A percentile compares a stretch with the other conserved stretches of the same genome.
Evolutionary conservation across 2,888 invertebrate species (phyloP).

Genomic region (Perithous albicinctus): DNA sequence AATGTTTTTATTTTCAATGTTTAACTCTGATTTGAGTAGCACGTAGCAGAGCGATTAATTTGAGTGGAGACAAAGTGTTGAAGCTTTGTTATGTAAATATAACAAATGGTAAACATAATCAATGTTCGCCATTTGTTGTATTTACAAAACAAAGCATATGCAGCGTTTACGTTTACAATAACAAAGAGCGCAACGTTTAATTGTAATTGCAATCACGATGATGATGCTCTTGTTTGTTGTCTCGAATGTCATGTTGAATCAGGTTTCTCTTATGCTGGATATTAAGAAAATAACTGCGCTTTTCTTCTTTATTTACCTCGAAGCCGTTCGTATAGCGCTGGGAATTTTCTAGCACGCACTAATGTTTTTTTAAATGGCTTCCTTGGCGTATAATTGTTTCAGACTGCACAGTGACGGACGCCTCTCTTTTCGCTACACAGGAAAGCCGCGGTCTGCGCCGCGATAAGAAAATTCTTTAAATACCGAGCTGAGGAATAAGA

Average conservation of each 20-base stretch:
- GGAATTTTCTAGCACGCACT: constrained; percentile 25
- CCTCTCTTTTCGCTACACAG: constrained; percentile 1
- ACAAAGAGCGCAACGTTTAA: constrained; percentile 3
- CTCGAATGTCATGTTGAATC: constrained; percentile 47
- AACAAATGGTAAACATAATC: constrained; percentile 25
- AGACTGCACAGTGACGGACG: neutral
- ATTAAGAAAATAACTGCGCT: no score
- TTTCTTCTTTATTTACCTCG: neutral
- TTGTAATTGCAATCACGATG: constrained; percentile 22
- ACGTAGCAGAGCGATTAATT: no score
- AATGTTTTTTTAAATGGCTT: constrained; percentile 33
- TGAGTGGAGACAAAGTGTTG: constrained; percentile 29
- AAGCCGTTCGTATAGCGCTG: constrained; percentile 20
- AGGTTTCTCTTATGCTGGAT: no score
- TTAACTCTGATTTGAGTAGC: no score
- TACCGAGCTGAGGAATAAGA: neutral
- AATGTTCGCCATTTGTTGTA: constrained; percentile 19
- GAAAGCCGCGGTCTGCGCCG: constrained; percentile 40
- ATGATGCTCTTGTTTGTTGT: constrained; percentile 19
- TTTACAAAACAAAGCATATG: constrained; percentile 35
- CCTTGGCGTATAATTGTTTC: constrained; percentile 21
- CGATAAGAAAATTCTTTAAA: constrained; percentile 29
- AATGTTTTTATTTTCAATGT: no score
- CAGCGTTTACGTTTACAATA: neutral
- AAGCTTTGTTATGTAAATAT: constrained; percentile 35